Evolutionary conservation across 2,888 invertebrate species (phyloP).

Genomic region (Agrenia bidenticulata): DNA sequence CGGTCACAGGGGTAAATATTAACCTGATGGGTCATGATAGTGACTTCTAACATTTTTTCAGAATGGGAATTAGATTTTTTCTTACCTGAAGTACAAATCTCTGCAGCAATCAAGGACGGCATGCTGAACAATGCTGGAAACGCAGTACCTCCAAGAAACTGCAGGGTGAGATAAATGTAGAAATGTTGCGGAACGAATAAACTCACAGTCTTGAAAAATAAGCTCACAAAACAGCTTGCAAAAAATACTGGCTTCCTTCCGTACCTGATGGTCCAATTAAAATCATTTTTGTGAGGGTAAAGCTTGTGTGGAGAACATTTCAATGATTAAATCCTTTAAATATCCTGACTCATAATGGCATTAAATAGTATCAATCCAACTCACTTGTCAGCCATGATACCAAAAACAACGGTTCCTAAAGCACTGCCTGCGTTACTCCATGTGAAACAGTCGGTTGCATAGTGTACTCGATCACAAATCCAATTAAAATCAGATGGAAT

Average conservation of each 20-base stretch:
- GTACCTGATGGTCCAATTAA: conserved; percentile 30
- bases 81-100: conserved; percentile 43
- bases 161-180: conserved; percentile 29
- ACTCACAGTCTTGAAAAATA: conserved; percentile 41
- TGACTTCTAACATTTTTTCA: no score
- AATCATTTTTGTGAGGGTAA: no score
- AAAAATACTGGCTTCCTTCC: conserved; percentile 50
- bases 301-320: no score
- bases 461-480: conserved; percentile 62
- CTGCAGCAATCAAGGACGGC: conserved; percentile 45
- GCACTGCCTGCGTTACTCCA: conserved; percentile 61
- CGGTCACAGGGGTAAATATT: no score
- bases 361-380: not conserved
- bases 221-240: conserved; percentile 37
- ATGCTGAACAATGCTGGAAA: conserved; percentile 44
- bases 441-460: conserved; percentile 62
- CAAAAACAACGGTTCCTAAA: conserved; percentile 62
- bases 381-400: conserved; percentile 63
- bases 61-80: no score
- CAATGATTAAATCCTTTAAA: no score
- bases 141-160: conserved; percentile 40
- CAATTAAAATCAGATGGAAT: conserved; percentile 61
- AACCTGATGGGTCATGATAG: no score
- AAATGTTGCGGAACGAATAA: conserved; percentile 36
- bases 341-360: not conserved